phyloP scores from a whole-genome alignment of 2,797 vertebrate species.

The Chelon auratus region DNA sequence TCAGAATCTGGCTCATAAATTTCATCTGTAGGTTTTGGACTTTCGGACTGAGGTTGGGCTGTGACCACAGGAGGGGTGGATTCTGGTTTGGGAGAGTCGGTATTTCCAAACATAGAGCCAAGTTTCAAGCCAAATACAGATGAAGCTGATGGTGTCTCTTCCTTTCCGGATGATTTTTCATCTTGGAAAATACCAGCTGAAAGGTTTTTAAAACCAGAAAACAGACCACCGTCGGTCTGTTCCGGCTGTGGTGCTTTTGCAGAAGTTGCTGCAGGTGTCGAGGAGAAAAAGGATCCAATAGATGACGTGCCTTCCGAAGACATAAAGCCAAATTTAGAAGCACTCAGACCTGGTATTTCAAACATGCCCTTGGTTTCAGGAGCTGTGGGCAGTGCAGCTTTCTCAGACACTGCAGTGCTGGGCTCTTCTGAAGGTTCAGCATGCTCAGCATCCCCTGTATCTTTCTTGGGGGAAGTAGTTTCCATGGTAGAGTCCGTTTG shows the following conservation, averaged over 20 bases:
- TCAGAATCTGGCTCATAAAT: slow-evolving; percentile 58
- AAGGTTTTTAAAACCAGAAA: slow-evolving; percentile 90
- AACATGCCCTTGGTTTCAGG: slow-evolving; percentile 78
- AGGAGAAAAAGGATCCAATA: slow-evolving; percentile 89
- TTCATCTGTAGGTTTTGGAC: slow-evolving; percentile 49
- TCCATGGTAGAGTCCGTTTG: slow-evolving; percentile 25
- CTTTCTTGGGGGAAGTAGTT: slow-evolving; percentile 23
- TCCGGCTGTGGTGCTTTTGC: slow-evolving; percentile 70
- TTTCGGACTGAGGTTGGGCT: slow-evolving; percentile 68
- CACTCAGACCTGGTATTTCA: slow-evolving; percentile 83
- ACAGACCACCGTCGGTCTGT: slow-evolving; percentile 79
- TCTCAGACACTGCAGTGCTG: slow-evolving; percentile 34
- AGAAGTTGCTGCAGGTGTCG: slow-evolving; percentile 67
- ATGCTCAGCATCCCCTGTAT: slow-evolving; percentile 11
- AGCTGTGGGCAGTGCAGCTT: slow-evolving; percentile 34
- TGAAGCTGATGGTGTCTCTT: slow-evolving; percentile 74
- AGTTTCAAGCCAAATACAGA: slow-evolving; percentile 87
- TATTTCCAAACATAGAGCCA: slow-evolving; percentile 80
- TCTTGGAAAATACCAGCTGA: slow-evolving; percentile 91
- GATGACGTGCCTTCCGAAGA: slow-evolving; percentile 83
- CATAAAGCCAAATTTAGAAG: slow-evolving; percentile 86
- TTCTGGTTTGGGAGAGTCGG: slow-evolving; percentile 69
- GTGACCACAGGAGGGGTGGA: slow-evolving; percentile 58
- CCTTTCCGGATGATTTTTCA: slow-evolving; percentile 77
- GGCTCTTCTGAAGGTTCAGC: slow-evolving; percentile 19